A percentile compares a stretch with the other conserved stretches of the same genome.
Conservation (phyloP, 2,797 vertebrate genomes). For the Tinamus major region DNA sequence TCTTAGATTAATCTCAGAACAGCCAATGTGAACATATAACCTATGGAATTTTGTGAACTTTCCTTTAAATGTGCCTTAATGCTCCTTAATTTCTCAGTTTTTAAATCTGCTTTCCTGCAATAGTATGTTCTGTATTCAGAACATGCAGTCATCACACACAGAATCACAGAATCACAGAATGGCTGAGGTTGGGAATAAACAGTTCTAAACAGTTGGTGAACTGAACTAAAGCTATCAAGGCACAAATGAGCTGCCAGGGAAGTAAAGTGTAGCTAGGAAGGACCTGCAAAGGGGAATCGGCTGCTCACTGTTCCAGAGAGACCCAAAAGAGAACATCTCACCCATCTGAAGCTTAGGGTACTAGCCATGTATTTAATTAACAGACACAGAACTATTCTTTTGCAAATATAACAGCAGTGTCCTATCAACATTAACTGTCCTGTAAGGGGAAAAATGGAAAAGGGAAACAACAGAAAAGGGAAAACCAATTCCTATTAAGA, state of each 20-base stretch:
- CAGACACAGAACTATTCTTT: background rate
- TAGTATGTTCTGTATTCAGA: background rate
- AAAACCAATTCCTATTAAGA: background rate
- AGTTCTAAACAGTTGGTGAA: background rate
- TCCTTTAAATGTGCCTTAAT: background rate
- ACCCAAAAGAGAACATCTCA: background rate
- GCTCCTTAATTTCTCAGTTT: background rate
- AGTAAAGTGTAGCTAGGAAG: background rate
- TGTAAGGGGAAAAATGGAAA: background rate
- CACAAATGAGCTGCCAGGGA: background rate
- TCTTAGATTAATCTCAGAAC: background rate
- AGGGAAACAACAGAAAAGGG: no score
- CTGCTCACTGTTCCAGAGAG: background rate
- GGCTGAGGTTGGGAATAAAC: background rate
- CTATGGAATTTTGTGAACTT: background rate
- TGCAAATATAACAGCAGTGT: background rate
- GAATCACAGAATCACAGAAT: no score
- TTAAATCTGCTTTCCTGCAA: background rate
- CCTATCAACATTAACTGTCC: background rate
- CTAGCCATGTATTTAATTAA: background rate
- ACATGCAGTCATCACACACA: background rate
- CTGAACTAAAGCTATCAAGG: background rate
- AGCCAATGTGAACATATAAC: background rate
- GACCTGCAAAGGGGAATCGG: background rate
- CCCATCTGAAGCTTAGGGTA: background rate